Evolutionary conservation across 2,113 vertebrate species (phyloP), one percentile per base, ranked within the genome.

Genomic region (Embiotoca jacksoni): DNA sequence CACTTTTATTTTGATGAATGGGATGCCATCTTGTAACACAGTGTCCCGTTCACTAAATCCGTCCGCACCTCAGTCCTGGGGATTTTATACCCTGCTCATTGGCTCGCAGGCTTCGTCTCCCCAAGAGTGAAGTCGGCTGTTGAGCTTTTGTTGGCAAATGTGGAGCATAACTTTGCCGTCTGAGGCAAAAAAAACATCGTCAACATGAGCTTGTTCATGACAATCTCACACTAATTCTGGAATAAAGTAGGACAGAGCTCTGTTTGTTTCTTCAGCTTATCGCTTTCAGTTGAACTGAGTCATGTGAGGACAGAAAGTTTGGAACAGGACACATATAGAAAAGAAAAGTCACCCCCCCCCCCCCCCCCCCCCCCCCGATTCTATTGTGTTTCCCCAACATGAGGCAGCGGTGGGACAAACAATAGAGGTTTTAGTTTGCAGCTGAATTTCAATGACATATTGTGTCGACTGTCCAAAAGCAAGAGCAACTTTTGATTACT

Each of bases 231-330:
- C n/a, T 52, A 35, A 15, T 52, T 23, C 23, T 44, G 55, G 30
- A 36, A 41, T 49, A 31, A 72, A 79, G 53, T 47, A 53, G 77
- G 57, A 44, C 61, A 37, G 47, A 61, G 67, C 72, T 55, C 59
- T 6, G 10, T 72, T 46, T 70, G 55, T 39, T 36, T 52, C 16
- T 39, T 61, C 6, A 16, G 46, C 39, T 46, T 7, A 33, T 53
- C 15, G 32, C 50, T 35, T 55, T 47, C 13, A 50, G 32, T 5
- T 30, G 16, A 47, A 52, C 23, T 7, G 46, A 30, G 39, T 35
- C 55, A 63, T 30, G 1, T 16, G 37, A 80, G 61, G 77, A 76
- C 33, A 31, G 23, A 9, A 23, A 23, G 23, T 23, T 23, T 23
- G 23, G 23, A 32, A 53, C 23, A 14, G 44, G 41, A 66, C 33